Evolutionary conservation across 2,797 vertebrate genomes (phyloP).

Genomic region (Urophycis tenuis): DNA sequence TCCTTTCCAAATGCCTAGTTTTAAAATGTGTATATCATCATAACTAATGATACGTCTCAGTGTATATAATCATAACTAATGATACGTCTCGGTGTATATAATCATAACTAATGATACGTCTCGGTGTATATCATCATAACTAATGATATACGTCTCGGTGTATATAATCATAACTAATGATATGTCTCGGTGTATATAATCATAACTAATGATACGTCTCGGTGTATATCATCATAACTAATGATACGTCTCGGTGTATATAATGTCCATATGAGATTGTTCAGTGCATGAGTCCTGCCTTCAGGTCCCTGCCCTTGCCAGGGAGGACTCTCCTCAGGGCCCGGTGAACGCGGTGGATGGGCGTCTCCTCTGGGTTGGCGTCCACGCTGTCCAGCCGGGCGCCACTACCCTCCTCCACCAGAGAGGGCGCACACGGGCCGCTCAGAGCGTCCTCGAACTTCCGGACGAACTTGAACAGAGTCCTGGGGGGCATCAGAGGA

Average conservation of each 20-base stretch:
- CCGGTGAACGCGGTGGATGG: conserved; percentile 73
- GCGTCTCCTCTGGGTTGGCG: conserved; percentile 62
- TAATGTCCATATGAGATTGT: background rate
- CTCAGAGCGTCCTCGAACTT: conserved; percentile 82
- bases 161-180: too few species aligned
- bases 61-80: too few species aligned
- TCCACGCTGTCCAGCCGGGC: conserved; percentile 69
- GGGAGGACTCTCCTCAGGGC: conserved; percentile 67
- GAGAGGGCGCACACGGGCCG: conserved; percentile 71
- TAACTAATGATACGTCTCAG: too few species aligned
- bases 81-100: too few species aligned
- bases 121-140: too few species aligned
- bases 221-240: too few species aligned
- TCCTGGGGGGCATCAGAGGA: conserved; percentile 62
- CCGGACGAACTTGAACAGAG: conserved; percentile 93
- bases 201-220: too few species aligned
- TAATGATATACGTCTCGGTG: too few species aligned
- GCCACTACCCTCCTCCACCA: conserved; percentile 76
- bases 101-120: too few species aligned
- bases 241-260: background rate
- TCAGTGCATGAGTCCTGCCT: conserved; percentile 45
- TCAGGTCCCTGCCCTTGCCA: conserved; percentile 59
- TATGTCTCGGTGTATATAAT: too few species aligned
- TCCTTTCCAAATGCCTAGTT: background rate
- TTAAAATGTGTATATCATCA: background rate